Conservation (phyloP, 2,113 vertebrate species). For the Cebidichthys violaceus region DNA sequence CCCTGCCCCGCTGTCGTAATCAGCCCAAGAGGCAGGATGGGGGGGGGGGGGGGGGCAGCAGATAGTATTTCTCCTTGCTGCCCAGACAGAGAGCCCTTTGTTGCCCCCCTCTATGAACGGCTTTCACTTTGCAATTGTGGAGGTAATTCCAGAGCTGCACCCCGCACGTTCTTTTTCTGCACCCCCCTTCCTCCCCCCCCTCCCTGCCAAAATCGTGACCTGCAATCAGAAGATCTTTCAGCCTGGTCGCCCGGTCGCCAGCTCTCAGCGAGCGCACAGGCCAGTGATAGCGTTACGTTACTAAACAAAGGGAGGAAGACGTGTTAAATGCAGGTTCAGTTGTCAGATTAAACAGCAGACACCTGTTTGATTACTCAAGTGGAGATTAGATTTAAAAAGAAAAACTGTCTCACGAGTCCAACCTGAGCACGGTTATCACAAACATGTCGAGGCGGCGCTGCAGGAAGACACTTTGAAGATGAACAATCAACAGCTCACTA, state of each 20-base stretch:
- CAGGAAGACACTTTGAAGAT: conserved; percentile 23
- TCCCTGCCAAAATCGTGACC: conserved; percentile 62
- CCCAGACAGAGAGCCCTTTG: conserved; percentile 82
- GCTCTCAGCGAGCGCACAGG: conserved; percentile 38
- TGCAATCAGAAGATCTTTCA: conserved; percentile 67
- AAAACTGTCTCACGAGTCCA: conserved; percentile 40
- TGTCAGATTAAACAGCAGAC: conserved; percentile 61
- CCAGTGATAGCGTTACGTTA: conserved; percentile 46
- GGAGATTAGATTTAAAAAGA: conserved; percentile 48
- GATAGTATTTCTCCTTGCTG: conserved; percentile 81
- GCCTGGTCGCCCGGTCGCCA: conserved; percentile 37
- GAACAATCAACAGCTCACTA: conserved; percentile 9
- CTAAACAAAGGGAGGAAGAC: conserved; percentile 41
- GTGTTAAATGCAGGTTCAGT: conserved; percentile 51
- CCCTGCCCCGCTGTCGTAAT: conserved; percentile 72
- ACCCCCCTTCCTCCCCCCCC: neutral
- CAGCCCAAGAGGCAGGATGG: conserved; percentile 67
- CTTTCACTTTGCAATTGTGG: conserved; percentile 79
- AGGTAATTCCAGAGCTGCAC: conserved; percentile 73
- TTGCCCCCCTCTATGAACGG: conserved; percentile 76
- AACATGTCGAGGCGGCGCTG: conserved; percentile 23
- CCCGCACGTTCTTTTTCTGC: conserved; percentile 34
- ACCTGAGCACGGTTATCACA: conserved; percentile 7
- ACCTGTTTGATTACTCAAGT: conserved; percentile 62
- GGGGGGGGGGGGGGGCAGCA: conserved; percentile 65